A percentile compares a stretch with the other conserved stretches of the same genome.
These are phyloP conservation scores for Engraulis encrasicolus DNA, from an alignment of 2,113 vertebrate species.

Conservation along the genomic window DNA sequence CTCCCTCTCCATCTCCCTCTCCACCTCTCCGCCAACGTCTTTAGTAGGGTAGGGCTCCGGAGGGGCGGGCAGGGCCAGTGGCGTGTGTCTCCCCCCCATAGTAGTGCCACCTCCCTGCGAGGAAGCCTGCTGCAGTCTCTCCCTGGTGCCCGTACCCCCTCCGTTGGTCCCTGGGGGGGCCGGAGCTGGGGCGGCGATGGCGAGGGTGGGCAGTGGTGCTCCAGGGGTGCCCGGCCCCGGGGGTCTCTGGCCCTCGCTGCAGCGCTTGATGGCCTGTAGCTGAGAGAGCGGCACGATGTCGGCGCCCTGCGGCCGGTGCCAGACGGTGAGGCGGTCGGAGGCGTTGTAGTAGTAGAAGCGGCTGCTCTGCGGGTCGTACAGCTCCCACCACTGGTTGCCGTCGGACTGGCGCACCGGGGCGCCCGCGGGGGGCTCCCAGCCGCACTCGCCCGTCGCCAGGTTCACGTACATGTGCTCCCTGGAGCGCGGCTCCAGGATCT, in stretches of 20 bases:
- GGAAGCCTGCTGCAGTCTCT: slow-evolving; percentile 57
- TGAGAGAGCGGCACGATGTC: slow-evolving; percentile 88
- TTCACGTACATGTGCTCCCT: slow-evolving; percentile 89
- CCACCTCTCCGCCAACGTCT: slow-evolving; percentile 53
- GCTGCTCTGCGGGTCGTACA: slow-evolving; percentile 84
- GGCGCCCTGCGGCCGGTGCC: slow-evolving; percentile 86
- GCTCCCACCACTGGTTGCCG: slow-evolving; percentile 91
- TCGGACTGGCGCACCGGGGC: slow-evolving; percentile 82
- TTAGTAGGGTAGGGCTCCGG: slow-evolving; percentile 53
- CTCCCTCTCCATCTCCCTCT: slow-evolving; percentile 32
- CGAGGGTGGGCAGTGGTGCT: neutral
- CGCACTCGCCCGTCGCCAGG: slow-evolving; percentile 82
- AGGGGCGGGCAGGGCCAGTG: slow-evolving; percentile 56
- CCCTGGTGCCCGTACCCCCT: slow-evolving; percentile 47
- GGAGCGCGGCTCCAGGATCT: slow-evolving; percentile 89
- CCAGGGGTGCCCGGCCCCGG: slow-evolving; percentile 33
- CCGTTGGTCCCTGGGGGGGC: neutral
- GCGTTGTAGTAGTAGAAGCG: slow-evolving; percentile 94
- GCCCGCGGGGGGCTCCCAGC: slow-evolving; percentile 84
- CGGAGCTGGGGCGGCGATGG: neutral
- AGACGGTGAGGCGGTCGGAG: slow-evolving; percentile 80
- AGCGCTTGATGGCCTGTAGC: slow-evolving; percentile 86
- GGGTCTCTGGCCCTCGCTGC: slow-evolving; percentile 61
- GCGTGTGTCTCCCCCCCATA: slow-evolving; percentile 56
- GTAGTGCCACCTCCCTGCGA: slow-evolving; percentile 63